A percentile compares a stretch with the other conserved stretches of the same genome.
phyloP scores from a whole-genome alignment of 2,797 vertebrate species.

The Anguilla pacifica region DNA sequence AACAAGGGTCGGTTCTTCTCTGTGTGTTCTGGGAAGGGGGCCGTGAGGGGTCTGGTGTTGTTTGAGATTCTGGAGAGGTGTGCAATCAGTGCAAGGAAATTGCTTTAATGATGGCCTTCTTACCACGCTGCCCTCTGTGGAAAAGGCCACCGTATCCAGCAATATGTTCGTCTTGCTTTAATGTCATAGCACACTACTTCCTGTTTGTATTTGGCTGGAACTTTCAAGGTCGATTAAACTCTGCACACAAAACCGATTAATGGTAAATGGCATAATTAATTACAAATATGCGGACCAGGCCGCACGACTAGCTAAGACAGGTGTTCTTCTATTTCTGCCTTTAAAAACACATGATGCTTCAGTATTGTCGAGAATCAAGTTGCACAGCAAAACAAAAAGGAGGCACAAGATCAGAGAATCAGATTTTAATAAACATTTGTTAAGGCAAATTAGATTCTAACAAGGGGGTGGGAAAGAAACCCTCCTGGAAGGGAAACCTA shows the following conservation, averaged over 20 bases:
- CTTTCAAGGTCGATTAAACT: conserved; percentile 52
- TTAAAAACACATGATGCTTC: neutral
- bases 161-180: conserved; percentile 38
- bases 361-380: neutral
- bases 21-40: neutral
- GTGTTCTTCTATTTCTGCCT: conserved; percentile 17
- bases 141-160: conserved; percentile 30
- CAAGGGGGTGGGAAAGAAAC: neutral
- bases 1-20: conserved; percentile 17
- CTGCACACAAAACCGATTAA: conserved; percentile 44
- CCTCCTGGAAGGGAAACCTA: conserved; percentile 7
- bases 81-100: conserved; percentile 37
- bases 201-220: conserved; percentile 38
- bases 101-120: conserved; percentile 30
- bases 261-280: conserved; percentile 47
- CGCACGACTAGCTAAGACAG: neutral
- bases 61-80: conserved; percentile 32
- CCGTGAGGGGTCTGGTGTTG: neutral
- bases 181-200: conserved; percentile 41
- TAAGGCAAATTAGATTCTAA: conserved; percentile 17
- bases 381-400: neutral
- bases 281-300: conserved; percentile 27
- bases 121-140: conserved; percentile 7
- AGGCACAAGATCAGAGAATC: neutral
- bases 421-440: conserved; percentile 26